Evolutionary conservation across 2,888 invertebrate species (phyloP), one percentile per base, ranked within the genome.

Genomic region (Vannuccia rotundouncinata): DNA sequence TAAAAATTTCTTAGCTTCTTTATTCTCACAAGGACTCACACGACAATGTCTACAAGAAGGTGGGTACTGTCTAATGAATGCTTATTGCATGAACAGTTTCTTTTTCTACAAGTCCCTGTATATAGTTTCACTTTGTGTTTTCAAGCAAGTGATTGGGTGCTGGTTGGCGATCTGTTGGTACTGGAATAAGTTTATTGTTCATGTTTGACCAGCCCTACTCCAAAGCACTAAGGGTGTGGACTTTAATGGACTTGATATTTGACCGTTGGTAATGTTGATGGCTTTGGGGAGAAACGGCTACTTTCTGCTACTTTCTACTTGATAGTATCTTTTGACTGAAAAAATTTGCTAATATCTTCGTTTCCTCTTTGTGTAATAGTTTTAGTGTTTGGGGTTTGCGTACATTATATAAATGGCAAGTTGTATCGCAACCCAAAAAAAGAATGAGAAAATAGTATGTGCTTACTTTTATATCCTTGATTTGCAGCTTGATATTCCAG

Each of bases 241-340:
- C 77, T 2, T 80, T 78, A 0, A 82, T 77, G 1, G 59, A 81
- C 84, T 78, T 84, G 84, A 29, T 81, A 82, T 28, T 76, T 80
- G 5, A 83, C 82, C 28, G 84, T 82, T 76, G 80, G 81, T 60
- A 82, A 73, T 29, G 84, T 84, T 30, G 84, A 83, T 27, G 84
- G 84, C 45, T 45, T 45, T 17, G 5, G 45, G 17, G 45, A 45
- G 45, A 45, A 45, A 45, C 45, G 5, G 17, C 45, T 45, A 17
- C 17, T 22, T 22, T 66, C 66, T 66, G 66, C 66, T 66, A 66
- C 5, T 66, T 66, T 66, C 66, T 66, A 17, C 66, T 66, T 66
- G 66, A 27, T 66, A 66, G 66, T 27, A 66, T 66, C 66, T 66
- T 66, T 66, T 66, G 66, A 66, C 22, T 66, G 66, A 66, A 66